Evolutionary conservation across 2,797 vertebrate species (phyloP).

Genomic region (Hozukius guyotensis): DNA sequence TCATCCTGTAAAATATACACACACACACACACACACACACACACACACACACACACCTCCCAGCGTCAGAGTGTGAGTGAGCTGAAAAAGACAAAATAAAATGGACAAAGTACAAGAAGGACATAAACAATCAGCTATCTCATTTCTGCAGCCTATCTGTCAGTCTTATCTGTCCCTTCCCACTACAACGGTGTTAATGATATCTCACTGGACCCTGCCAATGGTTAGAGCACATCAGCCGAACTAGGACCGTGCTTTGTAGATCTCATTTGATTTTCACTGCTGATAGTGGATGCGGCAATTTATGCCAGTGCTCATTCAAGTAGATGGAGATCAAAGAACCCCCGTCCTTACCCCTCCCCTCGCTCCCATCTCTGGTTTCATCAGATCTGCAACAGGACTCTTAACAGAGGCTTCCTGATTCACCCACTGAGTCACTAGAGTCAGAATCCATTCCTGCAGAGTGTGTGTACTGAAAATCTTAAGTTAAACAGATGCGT

Average conservation of each 20-base stretch:
- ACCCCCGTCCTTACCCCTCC: conserved; percentile 31
- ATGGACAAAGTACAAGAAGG: conserved; percentile 12
- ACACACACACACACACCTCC: neutral
- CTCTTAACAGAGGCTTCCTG: conserved; percentile 40
- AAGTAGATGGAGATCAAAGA: conserved; percentile 78
- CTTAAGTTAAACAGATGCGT: conserved; percentile 7
- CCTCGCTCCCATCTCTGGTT: conserved; percentile 58
- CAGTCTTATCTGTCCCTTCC: conserved; percentile 52
- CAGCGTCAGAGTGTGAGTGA: neutral
- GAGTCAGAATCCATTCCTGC: conserved; percentile 58
- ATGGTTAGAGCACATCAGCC: conserved; percentile 54
- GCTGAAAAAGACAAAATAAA: conserved; percentile 18
- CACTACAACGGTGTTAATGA: conserved; percentile 63
- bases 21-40: neutral
- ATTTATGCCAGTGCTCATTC: conserved; percentile 76
- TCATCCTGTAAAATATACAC: neutral
- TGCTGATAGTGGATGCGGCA: conserved; percentile 72
- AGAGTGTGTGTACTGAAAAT: conserved; percentile 17
- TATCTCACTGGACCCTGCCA: conserved; percentile 63
- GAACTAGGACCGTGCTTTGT: conserved; percentile 62
- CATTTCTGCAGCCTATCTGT: conserved; percentile 46
- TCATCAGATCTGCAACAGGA: conserved; percentile 72
- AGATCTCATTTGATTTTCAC: conserved; percentile 81
- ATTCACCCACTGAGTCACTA: conserved; percentile 31
- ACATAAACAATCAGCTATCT: conserved; percentile 52